phyloP scores from a whole-genome alignment of 2,888 invertebrate species.

The Bellardia pandia region DNA sequence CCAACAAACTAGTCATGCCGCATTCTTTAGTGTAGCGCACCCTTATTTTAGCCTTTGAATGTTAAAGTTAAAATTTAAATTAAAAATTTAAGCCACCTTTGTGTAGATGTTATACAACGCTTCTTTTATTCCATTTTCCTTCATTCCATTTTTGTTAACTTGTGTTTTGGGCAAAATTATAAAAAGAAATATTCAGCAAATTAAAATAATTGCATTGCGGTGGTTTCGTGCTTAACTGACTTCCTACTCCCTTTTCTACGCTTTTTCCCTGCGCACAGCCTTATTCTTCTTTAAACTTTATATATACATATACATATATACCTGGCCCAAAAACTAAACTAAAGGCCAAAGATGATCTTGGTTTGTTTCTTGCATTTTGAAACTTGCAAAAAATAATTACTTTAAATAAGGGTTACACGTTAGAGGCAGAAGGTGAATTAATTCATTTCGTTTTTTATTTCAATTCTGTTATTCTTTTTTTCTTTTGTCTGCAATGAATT shows the following conservation, averaged over 20 bases:
- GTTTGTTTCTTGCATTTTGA: background rate
- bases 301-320: background rate
- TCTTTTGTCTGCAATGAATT: conserved; percentile 12
- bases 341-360: conserved; percentile 17
- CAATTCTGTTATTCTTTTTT: background rate
- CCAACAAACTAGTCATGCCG: too few relatives aligned
- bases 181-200: conserved; percentile 57
- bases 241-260: conserved; percentile 1
- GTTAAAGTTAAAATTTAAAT: conserved; percentile 33
- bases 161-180: conserved; percentile 33
- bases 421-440: background rate
- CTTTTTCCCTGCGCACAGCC: background rate
- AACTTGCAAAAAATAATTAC: conserved; percentile 9
- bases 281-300: background rate
- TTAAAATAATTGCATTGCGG: conserved; percentile 71
- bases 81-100: background rate
- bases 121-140: background rate
- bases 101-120: background rate
- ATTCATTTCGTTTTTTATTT: conserved; percentile 19
- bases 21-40: background rate
- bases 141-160: background rate
- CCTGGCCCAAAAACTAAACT: background rate
- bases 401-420: conserved; percentile 20
- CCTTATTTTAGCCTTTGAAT: background rate
- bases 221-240: conserved; percentile 20